phyloP scores from a whole-genome alignment of 1,140 invertebrate species.

The Cryptotermes secundus region DNA sequence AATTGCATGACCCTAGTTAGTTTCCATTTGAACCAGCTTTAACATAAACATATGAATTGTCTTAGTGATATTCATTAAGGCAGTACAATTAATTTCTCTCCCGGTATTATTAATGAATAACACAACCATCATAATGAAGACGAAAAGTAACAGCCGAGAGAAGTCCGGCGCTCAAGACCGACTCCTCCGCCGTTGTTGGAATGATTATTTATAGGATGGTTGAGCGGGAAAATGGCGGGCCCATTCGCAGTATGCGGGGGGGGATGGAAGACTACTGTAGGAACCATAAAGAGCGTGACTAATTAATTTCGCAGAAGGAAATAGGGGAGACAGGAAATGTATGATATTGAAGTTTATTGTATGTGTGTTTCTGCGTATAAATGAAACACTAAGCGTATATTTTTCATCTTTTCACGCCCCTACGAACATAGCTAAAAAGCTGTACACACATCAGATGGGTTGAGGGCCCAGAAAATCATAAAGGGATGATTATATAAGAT shows the following conservation, averaged over 20 bases:
- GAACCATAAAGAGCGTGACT: constrained; percentile 28
- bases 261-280: background rate
- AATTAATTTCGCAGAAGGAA: constrained; percentile 34
- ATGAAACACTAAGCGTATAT: constrained; percentile 22
- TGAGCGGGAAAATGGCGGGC: constrained; percentile 30
- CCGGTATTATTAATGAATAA: background rate
- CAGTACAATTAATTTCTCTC: background rate
- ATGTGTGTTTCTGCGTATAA: constrained; percentile 15
- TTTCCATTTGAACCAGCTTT: too few species aligned
- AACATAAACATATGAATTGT: too few species aligned
- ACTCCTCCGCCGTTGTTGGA: background rate
- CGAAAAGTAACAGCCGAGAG: background rate
- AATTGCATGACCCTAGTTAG: too few species aligned
- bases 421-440: background rate
- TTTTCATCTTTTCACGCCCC: constrained; percentile 17
- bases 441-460: background rate
- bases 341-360: constrained; percentile 16
- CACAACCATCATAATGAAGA: background rate
- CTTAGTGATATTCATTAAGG: background rate
- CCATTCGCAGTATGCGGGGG: background rate
- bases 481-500: background rate
- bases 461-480: background rate
- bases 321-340: background rate
- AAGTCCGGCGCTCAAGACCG: background rate
- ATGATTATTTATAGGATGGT: constrained; percentile 30